A percentile compares a stretch with the other conserved stretches of the same genome.
Conservation (phyloP, 2,888 invertebrate genomes). For the Caenorhabditis sp. region DNA sequence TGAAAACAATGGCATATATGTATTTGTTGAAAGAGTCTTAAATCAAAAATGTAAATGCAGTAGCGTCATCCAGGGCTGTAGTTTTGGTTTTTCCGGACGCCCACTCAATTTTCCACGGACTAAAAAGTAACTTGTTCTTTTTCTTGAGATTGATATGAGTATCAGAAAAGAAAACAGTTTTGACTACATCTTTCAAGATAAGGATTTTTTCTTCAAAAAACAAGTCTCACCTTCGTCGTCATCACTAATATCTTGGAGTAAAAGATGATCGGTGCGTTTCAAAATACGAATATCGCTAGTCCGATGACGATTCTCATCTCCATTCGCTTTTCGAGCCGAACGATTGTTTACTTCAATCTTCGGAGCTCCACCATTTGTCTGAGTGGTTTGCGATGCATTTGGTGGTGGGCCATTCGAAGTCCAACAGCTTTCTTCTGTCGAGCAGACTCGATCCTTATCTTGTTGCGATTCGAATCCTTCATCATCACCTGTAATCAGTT, state of each 20-base stretch:
- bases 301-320: conserved; percentile 5
- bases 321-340: neutral
- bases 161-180: no score
- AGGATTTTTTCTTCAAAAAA: neutral
- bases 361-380: neutral
- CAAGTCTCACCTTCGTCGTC: conserved; percentile 55
- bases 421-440: conserved; percentile 31
- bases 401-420: conserved; percentile 34
- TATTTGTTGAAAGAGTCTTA: neutral
- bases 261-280: conserved; percentile 42
- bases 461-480: conserved; percentile 34
- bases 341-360: neutral
- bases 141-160: no score
- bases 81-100: no score
- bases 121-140: no score
- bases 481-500: conserved; percentile 25
- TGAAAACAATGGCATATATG: no score
- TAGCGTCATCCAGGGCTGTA: no score
- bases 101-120: no score
- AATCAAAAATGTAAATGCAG: conserved; percentile 3
- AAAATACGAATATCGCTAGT: conserved; percentile 46
- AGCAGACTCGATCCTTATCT: conserved; percentile 24
- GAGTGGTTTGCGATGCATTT: conserved; percentile 11
- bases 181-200: no score
- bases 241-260: conserved; percentile 50